Percentiles rank a stretch among this genome's conserved stretches.
phyloP scores from a whole-genome alignment of 2,113 vertebrate genomes.

The Laterallus jamaicensis region DNA sequence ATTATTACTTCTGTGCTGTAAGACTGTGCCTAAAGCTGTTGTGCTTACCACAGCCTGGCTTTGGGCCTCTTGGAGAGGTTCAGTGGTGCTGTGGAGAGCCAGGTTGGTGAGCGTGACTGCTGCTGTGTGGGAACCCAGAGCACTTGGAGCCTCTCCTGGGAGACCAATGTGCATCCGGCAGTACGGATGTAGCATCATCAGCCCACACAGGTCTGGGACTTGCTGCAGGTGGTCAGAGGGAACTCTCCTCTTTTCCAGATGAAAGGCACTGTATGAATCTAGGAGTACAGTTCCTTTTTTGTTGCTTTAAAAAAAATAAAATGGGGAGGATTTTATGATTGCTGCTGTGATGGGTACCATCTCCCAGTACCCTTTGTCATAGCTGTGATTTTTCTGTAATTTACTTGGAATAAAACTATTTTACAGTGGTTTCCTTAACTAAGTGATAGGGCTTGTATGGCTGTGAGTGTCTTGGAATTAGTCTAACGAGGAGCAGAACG shows the following conservation, averaged over 20 bases:
- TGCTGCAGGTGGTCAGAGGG: conserved; percentile 48
- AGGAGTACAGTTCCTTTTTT: not conserved
- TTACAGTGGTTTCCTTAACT: not conserved
- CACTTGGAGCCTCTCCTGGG: not conserved
- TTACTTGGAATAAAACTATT: not conserved
- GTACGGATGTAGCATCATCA: not conserved
- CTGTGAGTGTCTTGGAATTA: not conserved
- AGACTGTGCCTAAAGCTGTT: not conserved
- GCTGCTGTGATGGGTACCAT: not conserved
- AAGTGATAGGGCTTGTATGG: not conserved
- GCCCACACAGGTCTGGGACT: conserved; percentile 62
- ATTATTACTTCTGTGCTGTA: not conserved
- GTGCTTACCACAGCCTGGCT: not conserved
- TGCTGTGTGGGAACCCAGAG: conserved; percentile 2
- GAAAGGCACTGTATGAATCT: not conserved
- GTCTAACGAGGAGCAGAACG: not conserved
- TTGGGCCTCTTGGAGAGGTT: not conserved
- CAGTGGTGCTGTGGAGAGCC: not conserved
- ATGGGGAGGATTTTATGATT: not conserved
- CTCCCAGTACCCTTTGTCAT: not conserved
- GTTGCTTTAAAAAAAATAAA: not conserved
- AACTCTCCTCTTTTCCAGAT: conserved; percentile 30
- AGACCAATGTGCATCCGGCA: fast-evolving
- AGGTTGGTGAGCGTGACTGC: fast-evolving
- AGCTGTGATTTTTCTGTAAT: not conserved